Percentiles rank a stretch among this genome's conserved stretches.
Conservation (phyloP, 2,797 vertebrate species). For the Amniataba percoides region DNA sequence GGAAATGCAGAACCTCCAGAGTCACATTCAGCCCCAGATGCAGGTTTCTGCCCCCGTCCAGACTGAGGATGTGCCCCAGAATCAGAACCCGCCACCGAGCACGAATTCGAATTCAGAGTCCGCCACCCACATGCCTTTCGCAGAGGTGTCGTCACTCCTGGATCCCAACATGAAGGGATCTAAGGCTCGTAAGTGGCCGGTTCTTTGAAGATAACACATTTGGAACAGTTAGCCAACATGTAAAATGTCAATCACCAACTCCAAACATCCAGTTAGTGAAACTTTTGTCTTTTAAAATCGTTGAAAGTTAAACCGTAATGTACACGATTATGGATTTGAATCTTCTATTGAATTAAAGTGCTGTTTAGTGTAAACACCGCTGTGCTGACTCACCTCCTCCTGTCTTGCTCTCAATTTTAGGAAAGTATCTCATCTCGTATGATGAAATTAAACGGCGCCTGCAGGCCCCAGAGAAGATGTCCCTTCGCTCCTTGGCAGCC, state of each 20-base stretch:
- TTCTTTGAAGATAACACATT: not conserved
- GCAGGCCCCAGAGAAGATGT: conserved; percentile 88
- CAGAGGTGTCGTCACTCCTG: conserved; percentile 87
- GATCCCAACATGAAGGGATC: conserved; percentile 91
- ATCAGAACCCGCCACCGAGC: conserved; percentile 36
- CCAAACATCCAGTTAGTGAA: not conserved
- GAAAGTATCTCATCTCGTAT: conserved; percentile 85
- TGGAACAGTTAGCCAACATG: not conserved
- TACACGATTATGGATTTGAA: not conserved
- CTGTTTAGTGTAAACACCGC: not conserved
- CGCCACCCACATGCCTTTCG: conserved; percentile 81
- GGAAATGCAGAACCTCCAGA: conserved; percentile 66
- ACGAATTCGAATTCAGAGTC: conserved; percentile 39
- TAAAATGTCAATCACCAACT: not conserved
- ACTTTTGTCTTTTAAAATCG: not conserved
- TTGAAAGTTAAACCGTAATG: not conserved
- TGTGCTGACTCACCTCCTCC: not conserved
- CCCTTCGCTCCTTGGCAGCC: conserved; percentile 86
- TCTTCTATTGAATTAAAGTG: not conserved
- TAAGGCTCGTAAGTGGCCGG: conserved; percentile 83
- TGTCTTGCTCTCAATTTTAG: conserved; percentile 43
- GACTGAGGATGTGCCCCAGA: conserved; percentile 45
- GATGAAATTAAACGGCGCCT: conserved; percentile 87
- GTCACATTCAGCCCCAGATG: conserved; percentile 69
- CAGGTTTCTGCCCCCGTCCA: conserved; percentile 46